Base-by-base conservation (phyloP, 1,140 invertebrate genomes). In the Penaeus chinensis region DNA sequence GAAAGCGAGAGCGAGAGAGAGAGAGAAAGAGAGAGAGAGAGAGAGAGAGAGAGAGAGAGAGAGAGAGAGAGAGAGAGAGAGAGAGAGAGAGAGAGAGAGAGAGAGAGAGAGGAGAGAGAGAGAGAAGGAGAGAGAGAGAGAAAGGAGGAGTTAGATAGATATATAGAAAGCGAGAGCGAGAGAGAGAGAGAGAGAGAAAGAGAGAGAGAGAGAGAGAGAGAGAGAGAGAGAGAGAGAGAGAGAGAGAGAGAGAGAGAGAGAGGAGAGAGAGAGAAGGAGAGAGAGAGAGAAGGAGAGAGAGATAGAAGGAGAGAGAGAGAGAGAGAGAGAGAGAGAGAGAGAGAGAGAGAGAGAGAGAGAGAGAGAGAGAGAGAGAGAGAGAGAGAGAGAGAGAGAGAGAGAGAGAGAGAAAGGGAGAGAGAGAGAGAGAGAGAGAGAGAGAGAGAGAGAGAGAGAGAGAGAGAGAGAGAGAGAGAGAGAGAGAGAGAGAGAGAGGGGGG, bases 321-420 rank as follows among this genome's bases (percentile, higher is more conserved):
- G 69, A 27, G 69, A 74, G 69, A 71, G 69, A 74, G 69, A 74
- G n/a, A 74, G 11, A 74, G 19, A n/a, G 11, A 74, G 37, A 74
- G 69, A 37, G n/a, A 37, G 69, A 19, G 22, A 10, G 37, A 37
- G 69, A 27, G 69, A 47, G 47, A 47, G 47, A 47, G 47, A 47
- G 47, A 47, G 47, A 47, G 47, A 47, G 47, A 47, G 47, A 47
- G 47, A 47, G 47, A 47, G 47, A 47, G 47, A 47, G 47, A 47
- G 47, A 47, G 47, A 13, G 11, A 13, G 11, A 13, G 11, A 13
- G n/a, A n/a, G 11, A n/a, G 69, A 7, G 22, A 0, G 27, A 37
- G 69, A 27, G 69, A 47, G 69, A 32, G 69, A 37, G 24, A 37
- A 5, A 74, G 24, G n/a, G 16, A 74, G 24, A 19, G 24, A 37